These are phyloP conservation scores for Tetraneura akinire DNA, from an alignment of 1,140 invertebrate genomes.

Conservation along the genomic window DNA sequence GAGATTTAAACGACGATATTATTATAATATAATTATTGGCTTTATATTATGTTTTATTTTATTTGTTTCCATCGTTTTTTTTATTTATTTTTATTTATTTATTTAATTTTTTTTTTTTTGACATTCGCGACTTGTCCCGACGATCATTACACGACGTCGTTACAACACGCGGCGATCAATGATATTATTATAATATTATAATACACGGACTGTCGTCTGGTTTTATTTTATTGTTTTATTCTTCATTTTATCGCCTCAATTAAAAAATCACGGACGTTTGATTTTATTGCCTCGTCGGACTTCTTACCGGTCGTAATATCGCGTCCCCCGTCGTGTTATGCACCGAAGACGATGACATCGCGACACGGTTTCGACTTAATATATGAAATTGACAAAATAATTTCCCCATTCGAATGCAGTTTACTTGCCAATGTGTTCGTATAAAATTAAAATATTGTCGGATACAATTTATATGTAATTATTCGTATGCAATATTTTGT, in stretches of 20 bases:
- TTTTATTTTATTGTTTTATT: conserved; percentile 12
- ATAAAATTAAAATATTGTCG: too few species aligned
- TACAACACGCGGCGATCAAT: neutral
- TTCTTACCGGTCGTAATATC: neutral
- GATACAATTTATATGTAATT: too few species aligned
- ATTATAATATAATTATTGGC: too few species aligned
- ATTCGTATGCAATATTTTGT: too few species aligned
- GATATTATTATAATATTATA: neutral
- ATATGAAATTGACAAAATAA: conserved; percentile 30
- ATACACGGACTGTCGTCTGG: neutral
- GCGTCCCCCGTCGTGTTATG: neutral
- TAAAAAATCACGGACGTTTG: neutral
- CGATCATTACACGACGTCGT: neutral
- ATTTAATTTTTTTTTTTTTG: neutral
- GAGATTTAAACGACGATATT: too few species aligned
- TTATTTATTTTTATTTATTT: too few species aligned
- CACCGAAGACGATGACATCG: too few species aligned
- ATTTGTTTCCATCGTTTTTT: too few species aligned
- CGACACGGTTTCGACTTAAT: too few species aligned
- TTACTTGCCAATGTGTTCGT: too few species aligned
- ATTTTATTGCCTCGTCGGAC: neutral
- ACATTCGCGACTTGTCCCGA: neutral
- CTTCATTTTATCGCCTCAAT: conserved; percentile 8
- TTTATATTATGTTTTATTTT: too few species aligned
- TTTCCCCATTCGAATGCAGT: neutral